Percentiles rank a stretch among this genome's conserved stretches.
These are phyloP conservation scores for Diaperis boleti DNA, from an alignment of 2,888 invertebrate genomes.

Conservation along the genomic window DNA sequence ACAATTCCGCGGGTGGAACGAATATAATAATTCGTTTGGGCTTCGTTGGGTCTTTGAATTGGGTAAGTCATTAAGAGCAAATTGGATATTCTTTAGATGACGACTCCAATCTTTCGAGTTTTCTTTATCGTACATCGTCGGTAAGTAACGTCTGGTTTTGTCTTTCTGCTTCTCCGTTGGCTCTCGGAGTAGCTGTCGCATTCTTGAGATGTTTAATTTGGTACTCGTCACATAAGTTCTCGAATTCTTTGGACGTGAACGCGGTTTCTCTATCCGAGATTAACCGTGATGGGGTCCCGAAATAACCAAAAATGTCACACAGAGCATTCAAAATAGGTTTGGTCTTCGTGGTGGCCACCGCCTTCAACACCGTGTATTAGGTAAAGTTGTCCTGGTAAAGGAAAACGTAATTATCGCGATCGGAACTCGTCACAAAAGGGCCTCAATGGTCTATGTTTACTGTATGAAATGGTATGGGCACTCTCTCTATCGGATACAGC, in stretches of 20 bases:
- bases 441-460: constrained; percentile 14
- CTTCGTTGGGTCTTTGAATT: background rate
- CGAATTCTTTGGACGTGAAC: constrained; percentile 32
- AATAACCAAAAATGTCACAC: constrained; percentile 6
- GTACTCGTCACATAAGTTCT: constrained; percentile 16
- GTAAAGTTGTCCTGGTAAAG: constrained; percentile 17
- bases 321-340: constrained; percentile 1
- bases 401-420: background rate
- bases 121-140: constrained; percentile 11
- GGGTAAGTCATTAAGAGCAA: background rate
- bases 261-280: constrained; percentile 33
- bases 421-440: constrained; percentile 2
- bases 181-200: constrained; percentile 41
- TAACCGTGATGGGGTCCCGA: constrained; percentile 9
- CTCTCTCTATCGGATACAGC: constrained; percentile 26
- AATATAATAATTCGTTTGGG: too few species aligned
- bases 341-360: constrained; percentile 12
- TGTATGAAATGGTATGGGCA: constrained; percentile 7
- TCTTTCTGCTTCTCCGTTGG: constrained; percentile 43
- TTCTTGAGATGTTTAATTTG: constrained; percentile 19
- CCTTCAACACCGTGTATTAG: constrained; percentile 6
- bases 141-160: constrained; percentile 16
- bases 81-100: background rate
- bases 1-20: too few species aligned
- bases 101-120: background rate